Evolutionary conservation across 2,888 invertebrate species (phyloP).

Genomic region (Nomada lathburiana): DNA sequence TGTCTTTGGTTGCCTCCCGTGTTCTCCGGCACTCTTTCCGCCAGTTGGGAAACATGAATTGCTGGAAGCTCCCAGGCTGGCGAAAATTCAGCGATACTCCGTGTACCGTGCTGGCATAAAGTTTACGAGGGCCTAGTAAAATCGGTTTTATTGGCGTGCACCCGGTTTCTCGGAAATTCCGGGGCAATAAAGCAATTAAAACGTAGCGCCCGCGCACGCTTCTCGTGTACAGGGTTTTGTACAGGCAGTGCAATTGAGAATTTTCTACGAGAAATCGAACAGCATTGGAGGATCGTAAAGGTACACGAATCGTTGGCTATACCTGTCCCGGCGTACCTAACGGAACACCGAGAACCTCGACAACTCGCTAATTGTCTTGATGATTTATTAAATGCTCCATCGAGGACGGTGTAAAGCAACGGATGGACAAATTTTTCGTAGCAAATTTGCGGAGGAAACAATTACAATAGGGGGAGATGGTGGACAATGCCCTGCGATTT

Average conservation of each 20-base stretch:
- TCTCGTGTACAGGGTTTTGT: neutral
- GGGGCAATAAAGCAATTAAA: conserved; percentile 78
- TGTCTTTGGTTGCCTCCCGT: neutral
- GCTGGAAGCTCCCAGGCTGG: conserved; percentile 15
- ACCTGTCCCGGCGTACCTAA: conserved; percentile 41
- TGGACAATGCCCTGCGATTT: neutral
- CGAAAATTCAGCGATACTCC: conserved; percentile 33
- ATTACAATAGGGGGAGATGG: neutral
- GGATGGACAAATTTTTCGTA: conserved; percentile 20
- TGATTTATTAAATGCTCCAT: conserved; percentile 59
- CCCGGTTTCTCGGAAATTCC: conserved; percentile 66
- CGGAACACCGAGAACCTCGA: conserved; percentile 24
- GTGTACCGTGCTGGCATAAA: conserved; percentile 62
- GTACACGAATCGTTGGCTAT: conserved; percentile 18
- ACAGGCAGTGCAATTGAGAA: conserved; percentile 36
- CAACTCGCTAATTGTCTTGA: conserved; percentile 46
- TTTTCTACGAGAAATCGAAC: conserved; percentile 32
- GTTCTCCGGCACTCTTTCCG: neutral
- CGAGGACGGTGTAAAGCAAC: neutral
- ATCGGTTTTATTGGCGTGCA: conserved; percentile 69
- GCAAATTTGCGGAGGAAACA: conserved; percentile 34
- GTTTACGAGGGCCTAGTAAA: conserved; percentile 69
- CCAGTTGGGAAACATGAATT: conserved; percentile 10
- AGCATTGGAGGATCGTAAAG: conserved; percentile 42
- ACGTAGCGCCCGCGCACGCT: conserved; percentile 13